phyloP scores from a whole-genome alignment of 2,797 vertebrate genomes.

The Gadopsis marmoratus region DNA sequence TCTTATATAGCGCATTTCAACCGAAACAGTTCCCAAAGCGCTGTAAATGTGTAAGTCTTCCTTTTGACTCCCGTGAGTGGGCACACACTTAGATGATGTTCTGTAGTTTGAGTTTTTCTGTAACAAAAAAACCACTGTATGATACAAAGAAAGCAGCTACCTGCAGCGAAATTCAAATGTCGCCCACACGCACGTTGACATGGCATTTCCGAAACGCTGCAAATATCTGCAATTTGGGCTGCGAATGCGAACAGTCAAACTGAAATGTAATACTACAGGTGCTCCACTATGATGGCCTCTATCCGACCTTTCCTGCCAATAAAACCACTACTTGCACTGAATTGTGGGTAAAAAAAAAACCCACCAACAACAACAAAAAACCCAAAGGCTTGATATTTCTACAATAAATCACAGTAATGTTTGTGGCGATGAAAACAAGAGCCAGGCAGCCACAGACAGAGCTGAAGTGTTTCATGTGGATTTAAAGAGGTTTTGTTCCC shows the following conservation, averaged over 20 bases:
- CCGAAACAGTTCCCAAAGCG: too few species aligned
- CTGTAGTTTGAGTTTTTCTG: not conserved
- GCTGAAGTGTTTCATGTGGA: slow-evolving; percentile 4
- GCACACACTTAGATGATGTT: not conserved
- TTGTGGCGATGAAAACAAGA: not conserved
- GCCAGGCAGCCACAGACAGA: slow-evolving; percentile 7
- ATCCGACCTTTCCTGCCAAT: not conserved
- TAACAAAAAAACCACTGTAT: not conserved
- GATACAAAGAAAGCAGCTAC: not conserved
- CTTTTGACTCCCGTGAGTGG: not conserved
- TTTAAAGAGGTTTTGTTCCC: slow-evolving; percentile 5
- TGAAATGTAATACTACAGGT: slow-evolving; percentile 12
- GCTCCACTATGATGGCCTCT: not conserved
- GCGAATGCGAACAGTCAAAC: not conserved
- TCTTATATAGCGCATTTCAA: too few species aligned
- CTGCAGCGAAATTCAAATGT: slow-evolving; percentile 8
- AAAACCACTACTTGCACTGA: not conserved
- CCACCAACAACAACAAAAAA: not conserved
- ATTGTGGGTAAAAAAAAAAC: not conserved
- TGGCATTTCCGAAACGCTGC: not conserved
- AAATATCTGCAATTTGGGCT: not conserved
- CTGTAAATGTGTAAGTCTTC: not conserved
- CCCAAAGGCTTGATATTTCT: not conserved
- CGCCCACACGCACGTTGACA: slow-evolving; percentile 18
- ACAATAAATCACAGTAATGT: slow-evolving; percentile 34